Evolutionary conservation across 2,888 invertebrate species (phyloP), one percentile per base, ranked within the genome.

Genomic region (Nomada hirtipes): DNA sequence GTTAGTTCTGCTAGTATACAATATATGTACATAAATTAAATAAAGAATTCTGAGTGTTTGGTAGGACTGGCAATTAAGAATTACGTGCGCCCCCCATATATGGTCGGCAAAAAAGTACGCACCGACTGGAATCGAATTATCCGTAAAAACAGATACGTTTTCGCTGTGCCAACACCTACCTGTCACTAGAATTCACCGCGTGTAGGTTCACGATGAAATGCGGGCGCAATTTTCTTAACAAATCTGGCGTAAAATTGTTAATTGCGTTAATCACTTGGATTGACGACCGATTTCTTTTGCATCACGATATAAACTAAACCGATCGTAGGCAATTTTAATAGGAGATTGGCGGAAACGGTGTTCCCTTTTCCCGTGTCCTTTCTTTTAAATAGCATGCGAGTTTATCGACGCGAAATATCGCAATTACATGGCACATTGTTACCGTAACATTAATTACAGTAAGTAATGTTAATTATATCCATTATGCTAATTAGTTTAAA

Each of bases 1-100:
- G 23, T 63, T 42, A 20, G 20, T 10, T 10, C 23, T 10, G 20
- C 64, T 64, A 0, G 63, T 20, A 7, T 18, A 29, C 29, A 73
- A 65, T 65, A n/a, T 55, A 44, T 64, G 72, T 55, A 55, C 73
- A 65, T 65, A 47, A 65, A 73, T 73, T 73, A 73, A 73, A 55
- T 47, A 65, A 36, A 47, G 47, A 47, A 65, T 65, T 65, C 47
- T 20, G 47, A 57, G 7, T 47, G 65, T 73, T 73, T 57, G 65
- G 65, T 57, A 55, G 29, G 23, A 65, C 44, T 73, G 65, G 65
- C 29, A 65, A 73, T 73, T 73, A 73, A 73, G 65, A 57, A 73
- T 73, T 65, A 65, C 65, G 65, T 47, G 44, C 44, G 29, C 7
- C 7, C 20, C 15, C 26, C 65, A 0, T 65, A 65, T 65, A 73